These are phyloP conservation scores for Nebria brevicollis DNA, from an alignment of 2,888 invertebrate species.

Conservation along the genomic window DNA sequence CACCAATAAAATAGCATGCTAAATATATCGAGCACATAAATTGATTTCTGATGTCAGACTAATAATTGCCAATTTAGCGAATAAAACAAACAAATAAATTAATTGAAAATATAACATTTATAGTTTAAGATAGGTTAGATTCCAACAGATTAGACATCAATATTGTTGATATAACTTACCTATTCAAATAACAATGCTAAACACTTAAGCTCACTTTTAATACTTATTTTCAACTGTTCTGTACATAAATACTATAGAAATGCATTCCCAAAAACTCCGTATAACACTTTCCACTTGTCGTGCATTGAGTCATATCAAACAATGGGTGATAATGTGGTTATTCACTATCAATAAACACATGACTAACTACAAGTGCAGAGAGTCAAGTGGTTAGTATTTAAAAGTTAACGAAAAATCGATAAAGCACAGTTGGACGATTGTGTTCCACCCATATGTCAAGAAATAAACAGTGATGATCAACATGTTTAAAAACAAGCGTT, in stretches of 20 bases:
- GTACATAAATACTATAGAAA: neutral
- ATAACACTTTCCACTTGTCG: conserved; percentile 24
- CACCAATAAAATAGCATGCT: neutral
- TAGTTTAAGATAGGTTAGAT: neutral
- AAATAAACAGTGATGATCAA: conserved; percentile 19
- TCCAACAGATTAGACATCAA: neutral
- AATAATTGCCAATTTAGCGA: conserved; percentile 1
- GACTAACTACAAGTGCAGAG: neutral
- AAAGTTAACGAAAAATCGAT: neutral
- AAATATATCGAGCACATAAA: neutral
- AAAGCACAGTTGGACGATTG: conserved; percentile 4
- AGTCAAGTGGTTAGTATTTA: neutral
- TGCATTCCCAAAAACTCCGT: neutral
- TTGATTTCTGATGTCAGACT: neutral
- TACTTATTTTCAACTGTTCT: neutral
- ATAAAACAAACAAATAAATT: neutral
- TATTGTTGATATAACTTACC: neutral
- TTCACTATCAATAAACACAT: neutral
- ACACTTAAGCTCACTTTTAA: neutral
- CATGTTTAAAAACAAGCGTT: neutral
- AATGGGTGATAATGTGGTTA: neutral
- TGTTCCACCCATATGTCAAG: conserved; percentile 36
- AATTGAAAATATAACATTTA: neutral
- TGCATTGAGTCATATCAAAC: conserved; percentile 13
- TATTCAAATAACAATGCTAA: neutral